Evolutionary conservation across 92 coral and sea anemone species (phyloP), one percentile per base, ranked within the genome.

Genomic region (Pocillopora grandis): DNA sequence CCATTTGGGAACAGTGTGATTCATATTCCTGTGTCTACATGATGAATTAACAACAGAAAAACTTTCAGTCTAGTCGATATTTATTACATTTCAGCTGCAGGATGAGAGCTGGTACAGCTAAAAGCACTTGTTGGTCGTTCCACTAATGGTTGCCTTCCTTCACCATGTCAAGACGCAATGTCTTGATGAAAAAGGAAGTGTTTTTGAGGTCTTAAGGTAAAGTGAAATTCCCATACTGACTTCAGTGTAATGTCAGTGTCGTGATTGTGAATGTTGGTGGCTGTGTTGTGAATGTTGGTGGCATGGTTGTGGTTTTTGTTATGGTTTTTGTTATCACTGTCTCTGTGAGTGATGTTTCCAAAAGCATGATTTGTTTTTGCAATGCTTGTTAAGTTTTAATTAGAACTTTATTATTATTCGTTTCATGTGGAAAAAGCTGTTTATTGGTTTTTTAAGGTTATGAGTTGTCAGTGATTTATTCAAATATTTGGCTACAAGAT

Each of bases 111-210:
- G 74, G 86, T 81, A 80, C 84, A 69, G 84, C 73, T 82, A 72
- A 82, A 72, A 72, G 86, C 31, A 13, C 86, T 49, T 82, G 79
- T 82, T 82, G 86, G 79, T 71, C 52, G 52, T 42, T 42, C 86
- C 73, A 72, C 86, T 71, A 72, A 82, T 82, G 86, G 86, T 82
- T 82, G 86, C 33, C 79, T 82, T 82, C 86, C 86, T 82, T 82
- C 86, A 58, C 86, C 86, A 82, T 82, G 86, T 82, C 86, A 82
- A 82, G 86, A 55, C 86, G 1, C 61, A 61, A 42, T 73, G 86
- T 72, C 86, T 82, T 82, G 86, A 82, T 63, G 86, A 82, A 82
- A 82, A 82, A 82, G 86, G 86, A 82, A 82, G 86, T 74, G 78
- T 60, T 72, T 81, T 72, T 72, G 78, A 82, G 79, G 78, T 82